Percentiles rank a stretch among this genome's conserved stretches.
These are phyloP conservation scores for Phylloscopus collybita DNA, from an alignment of 2,797 vertebrate species.

Conservation along the genomic window DNA sequence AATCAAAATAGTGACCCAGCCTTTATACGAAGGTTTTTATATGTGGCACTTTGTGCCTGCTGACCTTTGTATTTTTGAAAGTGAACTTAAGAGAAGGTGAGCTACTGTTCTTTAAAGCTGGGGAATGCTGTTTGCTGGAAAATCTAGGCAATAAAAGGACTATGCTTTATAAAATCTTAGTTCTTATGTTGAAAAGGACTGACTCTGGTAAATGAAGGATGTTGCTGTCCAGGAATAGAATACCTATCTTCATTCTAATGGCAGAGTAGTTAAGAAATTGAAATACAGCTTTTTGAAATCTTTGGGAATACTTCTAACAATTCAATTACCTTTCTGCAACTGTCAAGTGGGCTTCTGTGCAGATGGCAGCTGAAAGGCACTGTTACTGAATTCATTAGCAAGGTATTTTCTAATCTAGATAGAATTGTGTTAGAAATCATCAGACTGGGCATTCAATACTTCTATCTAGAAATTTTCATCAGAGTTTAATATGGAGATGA, in stretches of 20 bases:
- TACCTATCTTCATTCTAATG: background rate
- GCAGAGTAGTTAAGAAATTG: background rate
- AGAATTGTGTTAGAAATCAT: background rate
- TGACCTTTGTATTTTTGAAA: background rate
- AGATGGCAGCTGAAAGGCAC: background rate
- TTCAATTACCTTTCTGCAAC: background rate
- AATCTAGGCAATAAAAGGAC: background rate
- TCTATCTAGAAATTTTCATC: background rate
- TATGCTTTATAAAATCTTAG: background rate
- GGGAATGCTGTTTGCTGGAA: background rate
- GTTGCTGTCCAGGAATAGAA: background rate
- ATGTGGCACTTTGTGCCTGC: background rate
- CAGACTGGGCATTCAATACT: background rate
- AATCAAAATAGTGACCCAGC: background rate
- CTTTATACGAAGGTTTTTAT: background rate
- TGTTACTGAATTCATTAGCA: background rate
- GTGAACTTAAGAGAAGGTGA: background rate
- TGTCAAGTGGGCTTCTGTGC: background rate
- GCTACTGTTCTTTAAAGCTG: background rate
- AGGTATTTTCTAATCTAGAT: background rate
- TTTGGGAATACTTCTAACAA: background rate
- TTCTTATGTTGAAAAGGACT: background rate
- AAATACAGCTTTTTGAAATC: background rate
- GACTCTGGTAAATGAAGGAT: background rate
- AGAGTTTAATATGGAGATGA: background rate